Evolutionary conservation across 1,140 invertebrate genomes (phyloP).

Genomic region (Drosophila erecta): DNA sequence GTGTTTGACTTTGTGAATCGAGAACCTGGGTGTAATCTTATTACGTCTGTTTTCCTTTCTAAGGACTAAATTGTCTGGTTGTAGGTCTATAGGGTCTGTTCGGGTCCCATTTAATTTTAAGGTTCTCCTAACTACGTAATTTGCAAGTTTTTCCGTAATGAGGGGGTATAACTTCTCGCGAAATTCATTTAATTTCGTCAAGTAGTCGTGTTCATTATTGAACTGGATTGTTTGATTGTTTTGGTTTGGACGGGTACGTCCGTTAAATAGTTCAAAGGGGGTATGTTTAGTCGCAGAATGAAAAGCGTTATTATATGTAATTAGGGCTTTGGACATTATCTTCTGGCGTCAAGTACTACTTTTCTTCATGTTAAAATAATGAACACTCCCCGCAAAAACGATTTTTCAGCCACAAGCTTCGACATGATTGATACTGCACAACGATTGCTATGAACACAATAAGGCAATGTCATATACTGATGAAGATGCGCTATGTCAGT

Average conservation of each 20-base stretch:
- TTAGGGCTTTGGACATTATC: not conserved
- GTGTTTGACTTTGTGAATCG: too few species aligned
- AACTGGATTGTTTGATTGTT: too few species aligned
- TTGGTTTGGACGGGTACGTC: too few species aligned
- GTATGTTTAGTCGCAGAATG: not conserved
- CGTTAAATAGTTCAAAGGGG: not conserved
- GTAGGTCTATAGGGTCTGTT: not conserved
- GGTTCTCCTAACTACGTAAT: not conserved
- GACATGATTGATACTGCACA: too few species aligned
- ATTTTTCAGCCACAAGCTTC: too few species aligned
- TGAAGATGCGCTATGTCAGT: too few species aligned
- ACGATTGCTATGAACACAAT: too few species aligned
- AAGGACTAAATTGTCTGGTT: not conserved
- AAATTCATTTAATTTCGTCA: not conserved
- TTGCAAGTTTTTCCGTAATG: not conserved
- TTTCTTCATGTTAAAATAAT: too few species aligned
- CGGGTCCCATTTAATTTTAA: conserved; percentile 3
- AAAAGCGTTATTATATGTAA: not conserved
- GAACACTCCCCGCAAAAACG: too few species aligned
- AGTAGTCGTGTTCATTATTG: too few species aligned
- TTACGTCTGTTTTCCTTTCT: conserved; percentile 1
- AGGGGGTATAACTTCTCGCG: not conserved
- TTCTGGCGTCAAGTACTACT: not conserved
- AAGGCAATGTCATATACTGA: too few species aligned
- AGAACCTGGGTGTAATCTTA: too few species aligned